Percentiles rank a stretch among this genome's conserved stretches.
Evolutionary conservation across 2,888 invertebrate genomes (phyloP).

Genomic region (Amblyteles armatorius): DNA sequence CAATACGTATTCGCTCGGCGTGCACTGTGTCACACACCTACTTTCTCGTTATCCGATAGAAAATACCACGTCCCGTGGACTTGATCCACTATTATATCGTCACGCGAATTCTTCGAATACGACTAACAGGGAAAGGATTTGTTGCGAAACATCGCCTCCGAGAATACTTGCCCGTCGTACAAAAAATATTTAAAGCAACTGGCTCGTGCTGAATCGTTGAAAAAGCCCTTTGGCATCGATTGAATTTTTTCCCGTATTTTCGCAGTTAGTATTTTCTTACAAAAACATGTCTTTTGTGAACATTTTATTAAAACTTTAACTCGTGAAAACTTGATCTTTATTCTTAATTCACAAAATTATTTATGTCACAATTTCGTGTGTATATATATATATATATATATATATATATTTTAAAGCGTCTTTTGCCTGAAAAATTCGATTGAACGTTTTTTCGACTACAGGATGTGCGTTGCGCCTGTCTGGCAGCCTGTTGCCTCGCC

Average conservation of each 20-base stretch:
- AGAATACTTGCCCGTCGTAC: not conserved
- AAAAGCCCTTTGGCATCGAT: not conserved
- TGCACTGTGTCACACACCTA: slow-evolving; percentile 18
- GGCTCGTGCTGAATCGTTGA: not conserved
- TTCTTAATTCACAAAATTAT: too few species aligned
- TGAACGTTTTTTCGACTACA: slow-evolving; percentile 70
- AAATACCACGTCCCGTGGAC: slow-evolving; percentile 56
- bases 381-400: too few species aligned
- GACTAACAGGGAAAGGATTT: not conserved
- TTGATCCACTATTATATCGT: slow-evolving; percentile 63
- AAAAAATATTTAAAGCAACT: not conserved
- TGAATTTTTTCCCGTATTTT: not conserved
- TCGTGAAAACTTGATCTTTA: too few species aligned
- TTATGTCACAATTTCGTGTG: not conserved
- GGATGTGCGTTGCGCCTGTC: slow-evolving; percentile 70
- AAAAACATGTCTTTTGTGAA: too few species aligned
- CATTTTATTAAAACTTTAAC: too few species aligned
- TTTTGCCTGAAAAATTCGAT: slow-evolving; percentile 77
- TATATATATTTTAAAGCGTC: slow-evolving; percentile 51
- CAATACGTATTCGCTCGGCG: slow-evolving; percentile 24
- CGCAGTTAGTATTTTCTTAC: not conserved
- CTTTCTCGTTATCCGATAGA: slow-evolving; percentile 11
- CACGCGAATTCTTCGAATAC: not conserved
- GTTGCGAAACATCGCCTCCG: slow-evolving; percentile 7
- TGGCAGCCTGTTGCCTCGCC: slow-evolving; percentile 66